Conservation (phyloP, 2,888 invertebrate species). For the Punctoribates punctum region DNA sequence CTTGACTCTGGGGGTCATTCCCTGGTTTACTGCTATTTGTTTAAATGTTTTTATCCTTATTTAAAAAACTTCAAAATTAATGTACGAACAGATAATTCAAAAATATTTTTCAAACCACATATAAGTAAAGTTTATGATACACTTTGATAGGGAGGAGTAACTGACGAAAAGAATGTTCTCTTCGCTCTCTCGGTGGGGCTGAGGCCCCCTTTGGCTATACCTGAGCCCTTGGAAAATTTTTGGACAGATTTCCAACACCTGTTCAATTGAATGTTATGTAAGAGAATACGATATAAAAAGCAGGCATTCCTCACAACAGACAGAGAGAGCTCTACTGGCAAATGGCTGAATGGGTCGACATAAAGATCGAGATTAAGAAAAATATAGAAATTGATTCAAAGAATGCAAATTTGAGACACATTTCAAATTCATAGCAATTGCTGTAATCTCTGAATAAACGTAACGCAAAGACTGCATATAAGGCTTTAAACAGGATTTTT, state of each 20-base stretch:
- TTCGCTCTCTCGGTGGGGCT: no score
- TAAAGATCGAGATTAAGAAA: background rate
- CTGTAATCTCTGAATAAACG: background rate
- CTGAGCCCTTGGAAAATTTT: background rate
- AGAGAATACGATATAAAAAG: background rate
- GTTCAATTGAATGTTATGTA: background rate
- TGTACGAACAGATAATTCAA: background rate
- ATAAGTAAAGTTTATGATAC: background rate
- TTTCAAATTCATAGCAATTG: background rate
- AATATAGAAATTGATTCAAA: background rate
- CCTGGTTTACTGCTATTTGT: background rate
- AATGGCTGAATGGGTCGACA: background rate
- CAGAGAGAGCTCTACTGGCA: background rate
- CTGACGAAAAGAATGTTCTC: no score
- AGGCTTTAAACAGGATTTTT: background rate
- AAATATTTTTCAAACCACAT: background rate
- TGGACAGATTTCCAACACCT: background rate
- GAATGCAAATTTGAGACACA: background rate
- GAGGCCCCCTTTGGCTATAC: background rate
- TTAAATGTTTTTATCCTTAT: background rate
- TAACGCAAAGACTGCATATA: background rate
- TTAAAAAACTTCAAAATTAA: no score
- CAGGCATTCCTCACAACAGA: background rate
- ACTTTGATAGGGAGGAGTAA: background rate
- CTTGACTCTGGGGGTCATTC: background rate